These are phyloP conservation scores for Willisornis vidua DNA, from an alignment of 2,113 vertebrate genomes.

Conservation along the genomic window DNA sequence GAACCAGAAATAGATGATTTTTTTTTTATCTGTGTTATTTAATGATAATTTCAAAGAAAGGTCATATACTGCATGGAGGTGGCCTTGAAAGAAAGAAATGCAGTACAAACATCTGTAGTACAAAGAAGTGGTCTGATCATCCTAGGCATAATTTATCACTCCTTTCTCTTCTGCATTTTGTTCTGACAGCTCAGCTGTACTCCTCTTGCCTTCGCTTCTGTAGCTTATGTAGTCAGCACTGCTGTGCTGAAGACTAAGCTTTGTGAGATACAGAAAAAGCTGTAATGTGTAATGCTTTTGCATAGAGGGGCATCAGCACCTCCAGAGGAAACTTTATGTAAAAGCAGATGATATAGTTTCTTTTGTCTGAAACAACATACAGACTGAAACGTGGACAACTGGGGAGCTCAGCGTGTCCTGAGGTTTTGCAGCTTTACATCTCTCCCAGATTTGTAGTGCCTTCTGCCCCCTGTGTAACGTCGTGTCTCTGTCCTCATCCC, in stretches of 20 bases:
- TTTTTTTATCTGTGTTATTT: background rate
- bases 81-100: background rate
- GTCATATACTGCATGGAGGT: background rate
- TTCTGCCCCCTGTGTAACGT: background rate
- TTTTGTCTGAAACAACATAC: too few relatives aligned
- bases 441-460: background rate
- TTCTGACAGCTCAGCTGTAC: background rate
- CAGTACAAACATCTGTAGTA: background rate
- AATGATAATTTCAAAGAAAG: background rate
- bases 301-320: background rate
- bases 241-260: background rate
- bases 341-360: background rate
- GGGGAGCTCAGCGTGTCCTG: background rate
- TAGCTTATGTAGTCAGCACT: background rate
- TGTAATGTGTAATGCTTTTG: background rate
- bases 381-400: too few relatives aligned
- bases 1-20: background rate
- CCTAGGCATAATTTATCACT: background rate
- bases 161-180: background rate
- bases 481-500: background rate
- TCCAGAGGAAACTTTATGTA: background rate
- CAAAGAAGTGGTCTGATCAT: background rate
- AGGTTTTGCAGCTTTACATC: background rate
- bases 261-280: background rate
- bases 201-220: background rate